phyloP scores from a whole-genome alignment of 2,113 vertebrate genomes.

The Falcunculus frontatus region DNA sequence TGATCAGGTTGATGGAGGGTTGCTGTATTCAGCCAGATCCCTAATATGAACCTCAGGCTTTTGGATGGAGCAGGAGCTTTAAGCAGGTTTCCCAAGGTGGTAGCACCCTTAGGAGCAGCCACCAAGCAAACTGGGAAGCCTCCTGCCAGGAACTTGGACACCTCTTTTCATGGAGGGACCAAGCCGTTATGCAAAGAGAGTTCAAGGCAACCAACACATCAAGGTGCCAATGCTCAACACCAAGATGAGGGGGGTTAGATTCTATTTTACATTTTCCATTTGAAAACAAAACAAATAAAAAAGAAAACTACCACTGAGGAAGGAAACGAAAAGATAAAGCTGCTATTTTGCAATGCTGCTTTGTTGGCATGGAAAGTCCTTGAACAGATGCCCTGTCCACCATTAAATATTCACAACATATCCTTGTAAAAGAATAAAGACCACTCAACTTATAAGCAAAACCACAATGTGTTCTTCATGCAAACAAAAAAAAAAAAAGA shows the following conservation, averaged over 20 bases:
- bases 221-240: neutral
- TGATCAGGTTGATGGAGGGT: neutral
- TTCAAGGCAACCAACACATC: neutral
- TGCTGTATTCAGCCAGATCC: neutral
- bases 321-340: slow-evolving; percentile 47
- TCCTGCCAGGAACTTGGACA: neutral
- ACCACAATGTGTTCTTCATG: neutral
- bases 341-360: slow-evolving; percentile 12
- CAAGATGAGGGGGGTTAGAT: neutral
- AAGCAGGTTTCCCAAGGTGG: neutral
- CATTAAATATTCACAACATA: slow-evolving; percentile 66
- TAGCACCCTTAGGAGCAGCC: neutral
- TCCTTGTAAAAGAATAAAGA: slow-evolving; percentile 55
- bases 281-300: neutral
- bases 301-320: neutral
- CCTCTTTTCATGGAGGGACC: neutral
- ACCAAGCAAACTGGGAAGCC: neutral
- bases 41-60: neutral
- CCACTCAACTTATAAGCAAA: slow-evolving; percentile 30
- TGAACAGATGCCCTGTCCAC: slow-evolving; percentile 52
- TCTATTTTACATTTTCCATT: neutral
- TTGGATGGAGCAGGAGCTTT: neutral
- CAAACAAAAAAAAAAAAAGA: neutral
- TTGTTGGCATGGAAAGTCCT: slow-evolving; percentile 44
- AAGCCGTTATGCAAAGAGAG: neutral